Evolutionary conservation across 2,797 vertebrate genomes (phyloP).

Genomic region (Scomberomorus guttatus): DNA sequence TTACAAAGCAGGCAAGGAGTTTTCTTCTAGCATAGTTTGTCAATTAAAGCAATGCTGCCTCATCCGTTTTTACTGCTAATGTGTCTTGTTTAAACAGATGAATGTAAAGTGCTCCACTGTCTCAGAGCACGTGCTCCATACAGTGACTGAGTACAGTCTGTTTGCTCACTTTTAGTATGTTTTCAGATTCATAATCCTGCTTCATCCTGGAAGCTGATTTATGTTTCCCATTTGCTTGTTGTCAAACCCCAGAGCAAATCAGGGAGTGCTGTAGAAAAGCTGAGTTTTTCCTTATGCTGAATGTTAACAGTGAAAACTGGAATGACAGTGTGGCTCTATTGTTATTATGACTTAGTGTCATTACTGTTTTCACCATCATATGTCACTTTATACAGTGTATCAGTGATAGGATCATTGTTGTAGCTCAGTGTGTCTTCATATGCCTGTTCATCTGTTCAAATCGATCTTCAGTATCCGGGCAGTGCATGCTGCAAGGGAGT

Average conservation of each 20-base stretch:
- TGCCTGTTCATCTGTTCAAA: slow-evolving; percentile 42
- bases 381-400: slow-evolving; percentile 17
- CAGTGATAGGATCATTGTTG: slow-evolving; percentile 26
- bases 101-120: background rate
- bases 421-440: slow-evolving; percentile 34
- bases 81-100: slow-evolving; percentile 42
- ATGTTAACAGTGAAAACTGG: background rate
- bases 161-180: background rate
- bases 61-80: slow-evolving; percentile 70
- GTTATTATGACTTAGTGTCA: background rate
- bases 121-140: background rate
- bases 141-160: slow-evolving; percentile 1
- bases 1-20: slow-evolving; percentile 22
- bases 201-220: slow-evolving; percentile 8
- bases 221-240: slow-evolving; percentile 12
- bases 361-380: background rate
- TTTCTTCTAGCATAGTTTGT: slow-evolving; percentile 4
- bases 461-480: slow-evolving; percentile 40
- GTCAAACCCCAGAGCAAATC: slow-evolving; percentile 6
- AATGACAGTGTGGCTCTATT: background rate
- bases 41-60: slow-evolving; percentile 17
- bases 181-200: slow-evolving; percentile 14
- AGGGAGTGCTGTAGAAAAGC: background rate
- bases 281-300: slow-evolving; percentile 1
- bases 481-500: slow-evolving; percentile 26